Evolutionary conservation across 1,140 invertebrate genomes (phyloP).

Genomic region (Scaptodrosophila lebanonensis): DNA sequence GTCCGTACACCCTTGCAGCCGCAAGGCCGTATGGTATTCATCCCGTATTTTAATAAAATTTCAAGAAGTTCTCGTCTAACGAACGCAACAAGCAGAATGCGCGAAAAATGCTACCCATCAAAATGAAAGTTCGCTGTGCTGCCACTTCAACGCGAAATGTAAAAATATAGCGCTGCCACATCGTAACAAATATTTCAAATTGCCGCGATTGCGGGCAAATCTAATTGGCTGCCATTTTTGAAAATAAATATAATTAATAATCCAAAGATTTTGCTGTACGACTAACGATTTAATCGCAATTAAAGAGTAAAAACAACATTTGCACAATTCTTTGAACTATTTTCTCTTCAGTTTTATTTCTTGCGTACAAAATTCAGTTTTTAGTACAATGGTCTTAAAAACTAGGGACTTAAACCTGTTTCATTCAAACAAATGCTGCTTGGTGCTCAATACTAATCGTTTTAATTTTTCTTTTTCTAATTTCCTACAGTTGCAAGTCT

Average conservation of each 20-base stretch:
- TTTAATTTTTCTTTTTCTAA: constrained; percentile 23
- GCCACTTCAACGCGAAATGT: too few relatives aligned
- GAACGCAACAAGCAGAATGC: neutral
- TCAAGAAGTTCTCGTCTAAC: neutral
- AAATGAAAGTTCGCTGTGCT: too few relatives aligned
- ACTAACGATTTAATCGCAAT: too few relatives aligned
- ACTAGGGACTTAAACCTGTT: constrained; percentile 60
- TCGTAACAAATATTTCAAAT: too few relatives aligned
- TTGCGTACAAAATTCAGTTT: constrained; percentile 21
- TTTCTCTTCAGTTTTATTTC: constrained; percentile 30
- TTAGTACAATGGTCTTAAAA: constrained; percentile 9
- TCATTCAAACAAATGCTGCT: constrained; percentile 67
- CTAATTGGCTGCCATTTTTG: too few relatives aligned
- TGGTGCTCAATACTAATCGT: constrained; percentile 71
- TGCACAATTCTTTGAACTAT: constrained; percentile 9
- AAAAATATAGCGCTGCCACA: too few relatives aligned
- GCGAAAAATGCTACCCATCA: too few relatives aligned
- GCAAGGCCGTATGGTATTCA: constrained; percentile 86
- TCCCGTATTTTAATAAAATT: constrained; percentile 51
- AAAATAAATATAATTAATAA: too few relatives aligned
- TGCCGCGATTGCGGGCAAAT: too few relatives aligned
- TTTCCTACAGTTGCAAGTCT: constrained; percentile 8
- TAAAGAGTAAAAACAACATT: too few relatives aligned
- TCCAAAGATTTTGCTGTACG: too few relatives aligned
- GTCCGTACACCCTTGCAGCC: constrained; percentile 95